phyloP scores from a whole-genome alignment of 2,888 invertebrate species.

The Molanna angustata region DNA sequence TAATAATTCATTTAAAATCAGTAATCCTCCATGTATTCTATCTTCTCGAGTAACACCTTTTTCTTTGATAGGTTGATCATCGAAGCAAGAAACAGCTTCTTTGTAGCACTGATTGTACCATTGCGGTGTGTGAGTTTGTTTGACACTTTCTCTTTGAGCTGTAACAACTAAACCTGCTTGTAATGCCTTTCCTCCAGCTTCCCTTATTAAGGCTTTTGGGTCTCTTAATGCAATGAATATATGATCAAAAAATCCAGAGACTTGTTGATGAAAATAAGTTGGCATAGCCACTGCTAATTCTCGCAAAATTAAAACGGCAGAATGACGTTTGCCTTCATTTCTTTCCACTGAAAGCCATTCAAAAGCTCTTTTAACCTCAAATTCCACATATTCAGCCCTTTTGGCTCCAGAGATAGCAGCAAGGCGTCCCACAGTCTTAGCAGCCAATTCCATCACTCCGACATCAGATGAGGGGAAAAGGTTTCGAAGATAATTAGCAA shows the following conservation, averaged over 20 bases:
- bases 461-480: slow-evolving; percentile 87
- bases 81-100: slow-evolving; percentile 68
- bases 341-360: slow-evolving; percentile 93
- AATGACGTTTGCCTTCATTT: slow-evolving; percentile 87
- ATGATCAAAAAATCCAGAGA: slow-evolving; percentile 89
- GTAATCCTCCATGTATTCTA: slow-evolving; percentile 85
- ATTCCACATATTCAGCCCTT: slow-evolving; percentile 96
- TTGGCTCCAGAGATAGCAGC: slow-evolving; percentile 90
- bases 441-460: slow-evolving; percentile 93
- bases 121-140: slow-evolving; percentile 82
- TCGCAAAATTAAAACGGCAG: slow-evolving; percentile 86
- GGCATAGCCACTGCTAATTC: slow-evolving; percentile 95
- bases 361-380: slow-evolving; percentile 93
- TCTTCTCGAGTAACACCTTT: slow-evolving; percentile 84
- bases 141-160: slow-evolving; percentile 93
- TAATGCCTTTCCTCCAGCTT: slow-evolving; percentile 92
- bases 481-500: slow-evolving; percentile 89
- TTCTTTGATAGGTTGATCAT: slow-evolving; percentile 59
- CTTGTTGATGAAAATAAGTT: slow-evolving; percentile 95
- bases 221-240: slow-evolving; percentile 91
- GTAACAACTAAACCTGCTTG: slow-evolving; percentile 93
- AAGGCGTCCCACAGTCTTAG: slow-evolving; percentile 90
- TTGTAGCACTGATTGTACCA: slow-evolving; percentile 95
- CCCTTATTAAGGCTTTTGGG: slow-evolving; percentile 85
- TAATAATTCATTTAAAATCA: slow-evolving; percentile 91